Percentiles rank a stretch among this genome's conserved stretches.
Conservation (phyloP, 2,797 vertebrate species). For the Coregonus suidteri region DNA sequence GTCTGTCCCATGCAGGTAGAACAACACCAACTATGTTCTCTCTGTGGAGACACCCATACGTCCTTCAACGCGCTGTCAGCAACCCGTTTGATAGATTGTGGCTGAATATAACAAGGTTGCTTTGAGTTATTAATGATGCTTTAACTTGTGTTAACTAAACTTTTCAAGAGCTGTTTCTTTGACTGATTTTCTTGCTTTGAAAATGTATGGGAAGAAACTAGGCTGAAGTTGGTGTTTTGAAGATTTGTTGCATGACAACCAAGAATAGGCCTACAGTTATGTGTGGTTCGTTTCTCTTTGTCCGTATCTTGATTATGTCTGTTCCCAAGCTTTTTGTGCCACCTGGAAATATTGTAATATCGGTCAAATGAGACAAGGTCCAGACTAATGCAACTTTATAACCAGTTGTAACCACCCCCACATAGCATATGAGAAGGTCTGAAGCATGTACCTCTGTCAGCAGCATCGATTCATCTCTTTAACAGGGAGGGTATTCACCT, state of each 20-base stretch:
- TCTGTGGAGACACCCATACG: slow-evolving; percentile 30
- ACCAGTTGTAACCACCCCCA: not conserved
- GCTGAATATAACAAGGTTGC: not conserved
- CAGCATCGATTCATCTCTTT: not conserved
- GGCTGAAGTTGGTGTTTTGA: not conserved
- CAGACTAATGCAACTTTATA: not conserved
- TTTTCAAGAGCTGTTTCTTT: slow-evolving; percentile 6
- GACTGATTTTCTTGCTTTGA: not conserved
- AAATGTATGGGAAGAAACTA: not conserved
- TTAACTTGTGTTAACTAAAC: slow-evolving; percentile 1
- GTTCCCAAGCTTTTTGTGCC: not conserved
- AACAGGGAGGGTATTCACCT: not conserved
- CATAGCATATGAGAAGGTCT: slow-evolving; percentile 10
- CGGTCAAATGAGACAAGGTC: not conserved
- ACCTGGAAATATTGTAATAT: not conserved
- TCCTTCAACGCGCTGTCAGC: slow-evolving; percentile 49
- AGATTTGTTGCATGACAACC: slow-evolving; percentile 10
- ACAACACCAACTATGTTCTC: slow-evolving; percentile 20
- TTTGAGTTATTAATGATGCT: slow-evolving; percentile 32
- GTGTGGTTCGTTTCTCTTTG: not conserved
- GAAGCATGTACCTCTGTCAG: slow-evolving; percentile 4
- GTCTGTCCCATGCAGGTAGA: slow-evolving; percentile 36
- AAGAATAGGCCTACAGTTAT: not conserved
- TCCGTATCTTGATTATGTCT: not conserved
- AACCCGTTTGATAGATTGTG: slow-evolving; percentile 27